Conservation (phyloP, 64 coral and sea anemone species). For the Pachyseris speciosa region DNA sequence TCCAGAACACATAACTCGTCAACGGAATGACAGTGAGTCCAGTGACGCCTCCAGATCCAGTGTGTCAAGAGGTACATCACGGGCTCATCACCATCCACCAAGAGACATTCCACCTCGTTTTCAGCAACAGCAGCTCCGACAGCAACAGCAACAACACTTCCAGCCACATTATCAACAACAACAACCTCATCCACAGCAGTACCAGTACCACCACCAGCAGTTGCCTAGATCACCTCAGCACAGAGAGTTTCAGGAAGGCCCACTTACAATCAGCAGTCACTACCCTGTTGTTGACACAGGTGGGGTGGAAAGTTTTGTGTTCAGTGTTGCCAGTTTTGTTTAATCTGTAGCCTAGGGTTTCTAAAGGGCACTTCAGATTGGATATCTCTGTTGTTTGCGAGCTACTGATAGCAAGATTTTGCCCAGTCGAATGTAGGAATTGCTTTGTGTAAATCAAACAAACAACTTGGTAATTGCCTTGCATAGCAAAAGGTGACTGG, state of each 20-base stretch:
- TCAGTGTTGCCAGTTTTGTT: not conserved
- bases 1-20: slow-evolving; percentile 7
- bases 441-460: no score
- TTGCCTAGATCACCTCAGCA: slow-evolving; percentile 19
- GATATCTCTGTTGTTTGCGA: no score
- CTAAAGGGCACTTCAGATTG: no score
- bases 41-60: slow-evolving; percentile 85
- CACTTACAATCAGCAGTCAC: slow-evolving; percentile 30
- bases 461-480: no score
- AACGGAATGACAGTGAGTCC: slow-evolving; percentile 88
- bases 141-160: slow-evolving; percentile 71
- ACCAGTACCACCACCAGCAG: slow-evolving; percentile 63
- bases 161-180: slow-evolving; percentile 27
- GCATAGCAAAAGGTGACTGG: no score
- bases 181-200: slow-evolving; percentile 1
- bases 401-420: no score
- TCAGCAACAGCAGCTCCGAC: slow-evolving; percentile 68
- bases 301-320: not conserved
- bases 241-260: slow-evolving; percentile 70
- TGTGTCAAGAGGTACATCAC: slow-evolving; percentile 70
- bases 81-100: slow-evolving; percentile 58
- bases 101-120: slow-evolving; percentile 89
- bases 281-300: slow-evolving; percentile 62
- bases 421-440: no score
- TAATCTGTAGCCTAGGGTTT: no score